Percentiles rank a stretch among this genome's conserved stretches.
These are phyloP conservation scores for Trichechus manatus DNA, from an alignment of 2,113 vertebrate species.

Conservation along the genomic window DNA sequence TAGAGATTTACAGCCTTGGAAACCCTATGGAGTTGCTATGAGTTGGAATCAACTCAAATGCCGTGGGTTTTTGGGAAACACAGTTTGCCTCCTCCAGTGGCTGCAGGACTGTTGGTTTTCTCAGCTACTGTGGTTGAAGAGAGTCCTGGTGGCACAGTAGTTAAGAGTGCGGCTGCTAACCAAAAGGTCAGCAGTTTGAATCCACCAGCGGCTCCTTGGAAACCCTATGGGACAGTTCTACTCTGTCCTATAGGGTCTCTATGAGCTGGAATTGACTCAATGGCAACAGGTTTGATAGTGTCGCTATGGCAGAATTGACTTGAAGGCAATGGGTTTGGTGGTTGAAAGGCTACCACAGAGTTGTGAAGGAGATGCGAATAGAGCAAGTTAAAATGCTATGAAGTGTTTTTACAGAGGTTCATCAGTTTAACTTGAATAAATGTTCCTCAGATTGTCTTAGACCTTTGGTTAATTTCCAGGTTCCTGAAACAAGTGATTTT, in stretches of 20 bases:
- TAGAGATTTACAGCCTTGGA: too few relatives aligned
- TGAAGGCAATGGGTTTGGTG: not conserved
- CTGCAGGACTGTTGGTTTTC: not conserved
- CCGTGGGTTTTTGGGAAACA: not conserved
- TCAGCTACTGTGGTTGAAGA: not conserved
- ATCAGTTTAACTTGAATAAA: conserved; percentile 8
- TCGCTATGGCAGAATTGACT: too few relatives aligned
- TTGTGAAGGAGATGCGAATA: not conserved
- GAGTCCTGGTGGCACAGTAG: too few relatives aligned
- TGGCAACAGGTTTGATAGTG: too few relatives aligned
- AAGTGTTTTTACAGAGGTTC: not conserved
- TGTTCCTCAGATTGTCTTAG: conserved; percentile 28
- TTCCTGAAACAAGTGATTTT: conserved; percentile 39
- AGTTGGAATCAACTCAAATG: too few relatives aligned
- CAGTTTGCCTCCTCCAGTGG: conserved; percentile 11
- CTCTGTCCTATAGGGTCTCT: too few relatives aligned
- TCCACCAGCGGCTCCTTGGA: not conserved
- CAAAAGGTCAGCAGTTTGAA: not conserved
- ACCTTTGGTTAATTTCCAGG: conserved; percentile 3
- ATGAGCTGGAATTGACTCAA: too few relatives aligned
- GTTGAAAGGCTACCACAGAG: not conserved
- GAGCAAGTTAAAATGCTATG: conserved; percentile 3
- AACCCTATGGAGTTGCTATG: too few relatives aligned
- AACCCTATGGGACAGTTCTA: not conserved
- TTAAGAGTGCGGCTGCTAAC: too few relatives aligned